Percentiles rank a stretch among this genome's conserved stretches.
phyloP scores from a whole-genome alignment of 2,113 vertebrate genomes.

The Heterochromis multidens region DNA sequence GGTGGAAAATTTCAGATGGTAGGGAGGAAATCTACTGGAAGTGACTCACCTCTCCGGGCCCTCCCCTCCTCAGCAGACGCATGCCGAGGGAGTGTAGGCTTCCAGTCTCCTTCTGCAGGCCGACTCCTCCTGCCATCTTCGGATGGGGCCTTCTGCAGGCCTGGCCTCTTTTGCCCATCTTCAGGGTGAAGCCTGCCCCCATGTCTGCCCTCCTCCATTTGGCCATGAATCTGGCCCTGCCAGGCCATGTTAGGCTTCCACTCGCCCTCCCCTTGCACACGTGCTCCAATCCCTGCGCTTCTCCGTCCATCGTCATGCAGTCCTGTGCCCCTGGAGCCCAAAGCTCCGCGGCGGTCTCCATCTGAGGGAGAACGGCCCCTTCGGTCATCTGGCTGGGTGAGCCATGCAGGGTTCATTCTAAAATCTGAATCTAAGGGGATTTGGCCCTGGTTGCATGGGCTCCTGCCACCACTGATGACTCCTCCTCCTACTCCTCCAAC shows the following conservation, averaged over 20 bases:
- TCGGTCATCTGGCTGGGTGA: conserved; percentile 75
- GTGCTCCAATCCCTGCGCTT: conserved; percentile 53
- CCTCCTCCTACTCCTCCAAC: conserved; percentile 48
- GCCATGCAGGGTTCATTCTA: conserved; percentile 75
- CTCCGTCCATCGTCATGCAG: conserved; percentile 57
- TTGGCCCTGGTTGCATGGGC: conserved; percentile 61
- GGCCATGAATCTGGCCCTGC: conserved; percentile 66
- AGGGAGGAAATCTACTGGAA: not conserved
- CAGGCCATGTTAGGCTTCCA: conserved; percentile 66
- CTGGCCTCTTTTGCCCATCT: conserved; percentile 65
- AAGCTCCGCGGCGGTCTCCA: conserved; percentile 51
- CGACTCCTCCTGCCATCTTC: conserved; percentile 75
- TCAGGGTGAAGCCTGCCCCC: conserved; percentile 67
- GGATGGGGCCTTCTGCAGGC: conserved; percentile 76
- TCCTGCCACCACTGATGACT: conserved; percentile 45
- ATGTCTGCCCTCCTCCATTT: conserved; percentile 54
- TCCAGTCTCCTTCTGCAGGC: conserved; percentile 75
- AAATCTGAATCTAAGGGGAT: conserved; percentile 75
- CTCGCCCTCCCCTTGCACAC: conserved; percentile 58
- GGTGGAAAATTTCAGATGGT: not conserved
- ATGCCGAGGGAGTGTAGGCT: conserved; percentile 77
- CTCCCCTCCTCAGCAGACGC: conserved; percentile 82
- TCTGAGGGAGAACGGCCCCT: conserved; percentile 62
- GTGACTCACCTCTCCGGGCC: conserved; percentile 69
- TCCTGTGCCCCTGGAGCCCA: conserved; percentile 36